Base-by-base conservation (phyloP, 2,888 invertebrate species). In the Melanchra persicariae region DNA sequence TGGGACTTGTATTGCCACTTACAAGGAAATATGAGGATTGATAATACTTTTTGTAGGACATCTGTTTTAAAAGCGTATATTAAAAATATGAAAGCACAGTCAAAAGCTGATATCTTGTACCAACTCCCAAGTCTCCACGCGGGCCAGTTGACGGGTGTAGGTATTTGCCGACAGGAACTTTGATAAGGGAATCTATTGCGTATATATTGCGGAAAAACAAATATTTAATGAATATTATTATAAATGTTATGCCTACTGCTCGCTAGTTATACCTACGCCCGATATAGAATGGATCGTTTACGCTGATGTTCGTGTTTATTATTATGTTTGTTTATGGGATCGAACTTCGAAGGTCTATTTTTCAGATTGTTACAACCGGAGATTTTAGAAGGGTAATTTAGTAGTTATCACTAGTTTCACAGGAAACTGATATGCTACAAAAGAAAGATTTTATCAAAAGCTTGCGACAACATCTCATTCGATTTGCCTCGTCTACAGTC, bases 181-280 rank as follows among this genome's bases (percentile, higher is more conserved):
- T 66, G 85, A 85, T 85, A 83, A 83, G 74, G 60, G 66, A 74
- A 40, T 47, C 45, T 82, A 80, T 78, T 84, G 79, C 84, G 84
- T 76, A 75, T 77, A 55, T 69, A 74, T 55, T 75, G 60, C 60
- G 77, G 66, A 74, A 67, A 76, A 78, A 78, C 79, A 74, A 77
- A 77, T 76, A 60, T 84, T 75, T 47, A 64, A 81, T 73, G n/a
- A 60, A 77, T 82, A 80, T 66, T 74, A 82, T 71, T 72, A 74
- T 52, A 65, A 30, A 60, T 74, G 40, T 74, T 81, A 81, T 70
- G 70, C 74, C 69, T 77, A 77, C 47, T 55, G 19, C 51, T 65
- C 47, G 17, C 43, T 63, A 70, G 37, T 4, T 59, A 66, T 52
- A 58, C 57, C 61, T 70, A 79, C 57, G 43, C 79, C 68, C 40